Evolutionary conservation across 1,140 invertebrate genomes (phyloP).

Genomic region (Saccostrea echinata): DNA sequence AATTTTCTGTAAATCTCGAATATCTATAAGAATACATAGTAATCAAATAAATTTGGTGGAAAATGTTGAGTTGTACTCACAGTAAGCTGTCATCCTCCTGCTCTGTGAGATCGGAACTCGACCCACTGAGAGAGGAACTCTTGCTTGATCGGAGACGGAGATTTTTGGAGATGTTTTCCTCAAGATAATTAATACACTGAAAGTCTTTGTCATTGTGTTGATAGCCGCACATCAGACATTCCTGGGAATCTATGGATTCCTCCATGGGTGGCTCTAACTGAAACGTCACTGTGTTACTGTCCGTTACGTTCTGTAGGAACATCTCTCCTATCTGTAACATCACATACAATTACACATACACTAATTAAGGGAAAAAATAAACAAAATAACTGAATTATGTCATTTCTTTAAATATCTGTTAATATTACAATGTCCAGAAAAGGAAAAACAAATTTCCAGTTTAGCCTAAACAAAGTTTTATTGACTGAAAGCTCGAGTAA

Average conservation of each 20-base stretch:
- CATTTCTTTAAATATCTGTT: too few relatives aligned
- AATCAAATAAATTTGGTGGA: neutral
- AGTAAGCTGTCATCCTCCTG: neutral
- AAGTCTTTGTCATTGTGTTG: conserved; percentile 47
- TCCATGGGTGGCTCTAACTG: neutral
- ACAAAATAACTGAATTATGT: too few relatives aligned
- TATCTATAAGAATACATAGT: neutral
- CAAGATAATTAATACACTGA: neutral
- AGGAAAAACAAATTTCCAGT: too few relatives aligned
- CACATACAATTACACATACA: neutral
- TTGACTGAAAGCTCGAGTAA: too few relatives aligned
- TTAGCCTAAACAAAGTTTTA: too few relatives aligned
- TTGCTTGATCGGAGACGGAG: conserved; percentile 1
- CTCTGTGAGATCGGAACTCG: neutral
- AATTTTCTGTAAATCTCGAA: neutral
- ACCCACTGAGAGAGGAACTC: neutral
- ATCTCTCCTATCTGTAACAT: conserved; percentile 8
- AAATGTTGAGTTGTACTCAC: neutral
- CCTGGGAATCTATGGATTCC: neutral
- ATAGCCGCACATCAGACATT: conserved; percentile 32
- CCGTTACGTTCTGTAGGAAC: neutral
- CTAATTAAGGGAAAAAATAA: too few relatives aligned
- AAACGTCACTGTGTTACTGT: neutral
- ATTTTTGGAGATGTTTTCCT: neutral
- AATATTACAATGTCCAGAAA: too few relatives aligned